Evolutionary conservation across 2,888 invertebrate genomes (phyloP).

Genomic region (Nyleta sp.): DNA sequence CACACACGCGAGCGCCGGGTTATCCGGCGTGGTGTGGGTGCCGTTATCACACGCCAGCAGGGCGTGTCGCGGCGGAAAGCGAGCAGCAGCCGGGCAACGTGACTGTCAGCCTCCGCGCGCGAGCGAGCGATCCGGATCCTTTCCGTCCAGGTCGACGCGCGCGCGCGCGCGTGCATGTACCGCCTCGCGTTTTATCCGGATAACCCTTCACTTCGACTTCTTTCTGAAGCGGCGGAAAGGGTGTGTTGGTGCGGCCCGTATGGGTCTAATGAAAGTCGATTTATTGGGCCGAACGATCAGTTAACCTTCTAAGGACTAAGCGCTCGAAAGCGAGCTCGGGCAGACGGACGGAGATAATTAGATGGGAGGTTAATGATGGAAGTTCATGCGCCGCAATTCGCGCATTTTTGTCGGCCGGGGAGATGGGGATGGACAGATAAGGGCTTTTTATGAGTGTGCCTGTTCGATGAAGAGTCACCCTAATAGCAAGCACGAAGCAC

Average conservation of each 20-base stretch:
- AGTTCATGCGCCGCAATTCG: constrained; percentile 27
- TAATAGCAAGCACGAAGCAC: too few relatives aligned
- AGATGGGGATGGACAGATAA: too few relatives aligned
- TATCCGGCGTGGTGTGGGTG: constrained; percentile 80
- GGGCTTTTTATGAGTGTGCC: too few relatives aligned
- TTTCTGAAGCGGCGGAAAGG: constrained; percentile 44
- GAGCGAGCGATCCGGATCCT: constrained; percentile 71
- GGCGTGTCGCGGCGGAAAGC: constrained; percentile 80
- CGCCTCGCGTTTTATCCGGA: constrained; percentile 37
- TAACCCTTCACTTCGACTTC: constrained; percentile 53
- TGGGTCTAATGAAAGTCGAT: constrained; percentile 51
- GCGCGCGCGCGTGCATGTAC: constrained; percentile 18
- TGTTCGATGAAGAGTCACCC: too few relatives aligned
- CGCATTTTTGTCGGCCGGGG: too few relatives aligned
- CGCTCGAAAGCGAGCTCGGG: constrained; percentile 20
- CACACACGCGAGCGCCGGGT: constrained; percentile 65
- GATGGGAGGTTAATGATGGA: constrained; percentile 41
- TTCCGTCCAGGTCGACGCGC: constrained; percentile 66
- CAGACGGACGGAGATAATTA: constrained; percentile 41
- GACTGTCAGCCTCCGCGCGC: constrained; percentile 73
- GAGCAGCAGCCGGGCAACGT: constrained; percentile 73
- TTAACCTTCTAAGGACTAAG: constrained; percentile 53
- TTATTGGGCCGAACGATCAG: constrained; percentile 48
- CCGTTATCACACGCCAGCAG: constrained; percentile 78
- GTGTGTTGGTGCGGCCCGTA: constrained; percentile 25